Conservation (phyloP, 2,797 vertebrate genomes). For the Lateolabrax maculatus region DNA sequence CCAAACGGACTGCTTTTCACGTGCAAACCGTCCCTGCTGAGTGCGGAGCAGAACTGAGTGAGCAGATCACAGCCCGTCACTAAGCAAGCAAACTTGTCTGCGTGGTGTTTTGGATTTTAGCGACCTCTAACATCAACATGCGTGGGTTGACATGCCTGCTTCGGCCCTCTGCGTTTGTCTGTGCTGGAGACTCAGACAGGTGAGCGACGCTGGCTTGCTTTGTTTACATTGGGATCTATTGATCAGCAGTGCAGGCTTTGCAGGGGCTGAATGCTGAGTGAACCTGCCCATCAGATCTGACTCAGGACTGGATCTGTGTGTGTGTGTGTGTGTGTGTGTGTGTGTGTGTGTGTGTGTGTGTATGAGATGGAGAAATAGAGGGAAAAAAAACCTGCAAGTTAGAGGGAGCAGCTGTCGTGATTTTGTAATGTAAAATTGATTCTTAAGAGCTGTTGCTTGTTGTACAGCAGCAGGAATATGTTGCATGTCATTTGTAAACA, state of each 20-base stretch:
- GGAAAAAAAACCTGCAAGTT: not conserved
- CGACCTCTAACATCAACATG: slow-evolving; percentile 62
- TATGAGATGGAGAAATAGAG: not conserved
- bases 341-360: not conserved
- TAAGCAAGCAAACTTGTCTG: slow-evolving; percentile 30
- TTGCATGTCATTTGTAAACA: slow-evolving; percentile 19
- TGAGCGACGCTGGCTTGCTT: slow-evolving; percentile 66
- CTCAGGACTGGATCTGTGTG: slow-evolving; percentile 17
- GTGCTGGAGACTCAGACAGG: slow-evolving; percentile 74
- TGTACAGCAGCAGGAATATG: slow-evolving; percentile 12
- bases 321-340: not conserved
- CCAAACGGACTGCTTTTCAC: slow-evolving; percentile 23
- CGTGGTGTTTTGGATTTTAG: slow-evolving; percentile 44
- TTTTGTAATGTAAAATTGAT: not conserved
- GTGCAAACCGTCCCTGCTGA: slow-evolving; percentile 22
- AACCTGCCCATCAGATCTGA: slow-evolving; percentile 27
- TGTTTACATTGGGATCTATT: slow-evolving; percentile 62
- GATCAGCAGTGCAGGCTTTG: slow-evolving; percentile 42
- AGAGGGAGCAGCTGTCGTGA: not conserved
- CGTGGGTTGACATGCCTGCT: slow-evolving; percentile 63
- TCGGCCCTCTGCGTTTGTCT: slow-evolving; percentile 59
- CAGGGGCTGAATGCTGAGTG: slow-evolving; percentile 43
- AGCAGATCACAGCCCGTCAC: slow-evolving; percentile 18
- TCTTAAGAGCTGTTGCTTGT: not conserved
- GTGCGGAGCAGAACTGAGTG: slow-evolving; percentile 22